Conservation (phyloP, 2,113 vertebrate genomes). For the Gymnogyps californianus region DNA sequence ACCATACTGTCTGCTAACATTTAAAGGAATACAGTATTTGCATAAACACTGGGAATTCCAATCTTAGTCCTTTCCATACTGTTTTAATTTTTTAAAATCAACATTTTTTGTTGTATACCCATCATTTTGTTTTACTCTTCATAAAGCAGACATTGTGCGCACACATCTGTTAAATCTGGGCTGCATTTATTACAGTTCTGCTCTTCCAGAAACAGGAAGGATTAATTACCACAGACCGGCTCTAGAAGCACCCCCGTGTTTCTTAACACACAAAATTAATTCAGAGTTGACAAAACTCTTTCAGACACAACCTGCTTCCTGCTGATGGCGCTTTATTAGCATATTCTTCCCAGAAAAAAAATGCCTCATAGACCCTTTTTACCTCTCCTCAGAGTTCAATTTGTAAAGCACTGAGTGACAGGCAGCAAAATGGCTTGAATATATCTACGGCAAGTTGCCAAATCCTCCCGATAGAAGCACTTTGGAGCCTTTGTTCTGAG, state of each 20-base stretch:
- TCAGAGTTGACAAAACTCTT: conserved; percentile 90
- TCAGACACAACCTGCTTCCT: conserved; percentile 86
- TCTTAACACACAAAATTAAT: conserved; percentile 88
- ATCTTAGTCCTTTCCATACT: conserved; percentile 66
- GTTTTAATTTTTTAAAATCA: conserved; percentile 77
- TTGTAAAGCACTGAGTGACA: conserved; percentile 84
- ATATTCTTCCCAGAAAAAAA: conserved; percentile 87
- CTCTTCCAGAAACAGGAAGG: conserved; percentile 83
- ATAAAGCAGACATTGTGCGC: conserved; percentile 80
- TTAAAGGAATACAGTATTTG: conserved; percentile 73
- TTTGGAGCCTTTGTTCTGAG: conserved; percentile 83
- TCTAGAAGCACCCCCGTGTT: conserved; percentile 79
- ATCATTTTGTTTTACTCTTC: conserved; percentile 76
- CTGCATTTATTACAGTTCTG: conserved; percentile 76
- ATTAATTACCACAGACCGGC: conserved; percentile 81
- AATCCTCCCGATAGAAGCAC: conserved; percentile 77
- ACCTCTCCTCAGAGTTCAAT: conserved; percentile 84
- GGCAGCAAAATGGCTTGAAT: conserved; percentile 85
- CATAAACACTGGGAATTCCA: conserved; percentile 76
- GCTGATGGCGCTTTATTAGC: conserved; percentile 86
- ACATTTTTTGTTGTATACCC: conserved; percentile 75
- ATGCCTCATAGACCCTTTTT: conserved; percentile 77
- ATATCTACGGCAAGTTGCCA: conserved; percentile 82
- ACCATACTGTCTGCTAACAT: conserved; percentile 72
- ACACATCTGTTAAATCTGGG: conserved; percentile 81